A percentile compares a stretch with the other conserved stretches of the same genome.
These are phyloP conservation scores for Mesitornis unicolor DNA, from an alignment of 2,113 vertebrate genomes.

Conservation along the genomic window DNA sequence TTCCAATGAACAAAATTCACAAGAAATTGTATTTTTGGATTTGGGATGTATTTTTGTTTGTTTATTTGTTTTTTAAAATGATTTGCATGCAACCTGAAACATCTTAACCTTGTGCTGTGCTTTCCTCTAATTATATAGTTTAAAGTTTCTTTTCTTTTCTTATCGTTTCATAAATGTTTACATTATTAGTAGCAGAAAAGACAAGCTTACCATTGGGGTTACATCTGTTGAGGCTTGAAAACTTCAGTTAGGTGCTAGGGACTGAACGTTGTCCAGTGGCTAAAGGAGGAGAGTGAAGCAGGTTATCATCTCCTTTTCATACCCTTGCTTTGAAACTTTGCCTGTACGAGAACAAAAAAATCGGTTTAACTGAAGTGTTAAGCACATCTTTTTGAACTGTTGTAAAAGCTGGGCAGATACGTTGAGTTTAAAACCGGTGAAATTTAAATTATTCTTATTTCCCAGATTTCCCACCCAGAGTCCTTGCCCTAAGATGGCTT, in stretches of 20 bases:
- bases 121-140: background rate
- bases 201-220: background rate
- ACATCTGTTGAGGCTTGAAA: background rate
- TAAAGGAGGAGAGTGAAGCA: background rate
- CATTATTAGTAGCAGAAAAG: background rate
- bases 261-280: rapidly evolving
- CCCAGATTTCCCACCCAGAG: background rate
- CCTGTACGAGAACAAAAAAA: background rate
- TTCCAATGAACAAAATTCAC: background rate
- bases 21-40: background rate
- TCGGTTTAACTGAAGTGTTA: background rate
- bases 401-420: background rate
- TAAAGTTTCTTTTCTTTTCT: background rate
- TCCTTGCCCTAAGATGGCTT: background rate
- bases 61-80: background rate
- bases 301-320: background rate
- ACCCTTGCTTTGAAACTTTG: background rate
- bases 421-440: background rate
- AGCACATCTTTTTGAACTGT: background rate
- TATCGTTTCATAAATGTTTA: background rate
- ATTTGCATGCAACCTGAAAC: background rate
- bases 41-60: too few species aligned
- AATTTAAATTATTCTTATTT: background rate
- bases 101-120: background rate
- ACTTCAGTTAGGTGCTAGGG: background rate